Evolutionary conservation across 2,888 invertebrate genomes (phyloP), one percentile per base, ranked within the genome.

Genomic region (Apamea epomidion): DNA sequence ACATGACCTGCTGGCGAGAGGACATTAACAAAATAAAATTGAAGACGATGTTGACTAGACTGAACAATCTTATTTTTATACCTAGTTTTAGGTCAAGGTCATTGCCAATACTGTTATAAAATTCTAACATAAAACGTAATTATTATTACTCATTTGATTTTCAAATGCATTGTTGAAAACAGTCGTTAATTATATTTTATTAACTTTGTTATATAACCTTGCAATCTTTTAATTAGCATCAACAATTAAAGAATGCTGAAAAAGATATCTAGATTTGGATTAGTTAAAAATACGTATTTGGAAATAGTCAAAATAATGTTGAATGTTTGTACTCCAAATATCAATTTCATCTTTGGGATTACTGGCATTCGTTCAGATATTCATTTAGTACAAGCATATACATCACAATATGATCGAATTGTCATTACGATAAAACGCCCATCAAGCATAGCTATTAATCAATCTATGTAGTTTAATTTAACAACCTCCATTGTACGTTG

Each of bases 1-100:
- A n/a, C n/a, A n/a, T n/a, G n/a, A n/a, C n/a, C n/a, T n/a, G n/a
- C n/a, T n/a, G n/a, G n/a, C n/a, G 0, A 48, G 8, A 16, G 1
- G 18, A 18, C 51, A 18, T 21, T 21, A 16, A 48, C 51, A 16
- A 18, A 18, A 51, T 51, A 51, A 51, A 51, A 51, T 58, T 8
- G 25, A 25, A 60, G 60, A n/a, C 12, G 2, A 16, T 32, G 8
- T 29, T 64, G 18, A 18, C 2, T 18, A 42, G 12, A 65, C 42
- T 29, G 42, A 29, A 65, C 29, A 29, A 54, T 16, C 58, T 18
- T 64, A 25, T 67, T 60, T 71, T 2, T 71, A 1, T 21, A 54
- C 42, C 29, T 48, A 58, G 73, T 88, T 83, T 54, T 91, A 88
- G 91, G 91, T 91, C 92, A 92, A 92, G 92, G 91, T 87, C 91